Base-by-base conservation (phyloP, 2,113 vertebrate genomes). In the Taurulus bubalis region DNA sequence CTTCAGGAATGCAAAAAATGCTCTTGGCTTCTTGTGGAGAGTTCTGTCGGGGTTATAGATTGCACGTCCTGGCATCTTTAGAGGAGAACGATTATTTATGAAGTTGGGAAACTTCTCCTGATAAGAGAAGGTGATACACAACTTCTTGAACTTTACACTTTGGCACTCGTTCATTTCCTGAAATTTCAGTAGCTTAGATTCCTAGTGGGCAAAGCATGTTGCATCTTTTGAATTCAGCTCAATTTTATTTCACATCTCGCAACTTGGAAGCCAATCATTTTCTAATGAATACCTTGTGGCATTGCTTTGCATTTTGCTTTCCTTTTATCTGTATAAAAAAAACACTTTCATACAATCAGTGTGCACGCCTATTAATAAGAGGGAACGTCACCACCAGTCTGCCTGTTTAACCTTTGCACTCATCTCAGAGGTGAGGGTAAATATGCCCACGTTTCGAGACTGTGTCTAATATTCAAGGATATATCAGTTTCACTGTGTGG, bases 401-500 rank as follows among this genome's bases (percentile, higher is more conserved):
- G 45, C 1, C 3, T 59, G 22, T 68, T 60, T 42, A 45, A 56
- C 70, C 34, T 65, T 15, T 74, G 10, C 22, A 59, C 30, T 59
- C 22, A 78, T 34, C 45, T 66, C 26, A 59, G 38, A 71, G n/a
- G 20, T 42, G 3, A 49, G 18, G 55, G 78, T 72, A 63, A 66
- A 73, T 4, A 20, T 49, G n/a, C 3, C 22, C 10, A 8, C 40
- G 34, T 64, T 77, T 55, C 1, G 24, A 77, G 22, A 65, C 26
- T 32, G 14, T 30, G 38, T 58, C 74, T 69, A 83, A 64, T 36
- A 80, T 81, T 75, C 45, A 71, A 47, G 5, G 60, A 59, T 68
- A 63, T 65, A 63, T 81, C 49, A n/a, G 10, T 53, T 70, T 76
- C 32, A 45, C 24, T 77, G 51, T 72, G 80, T 71, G 40, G 59